Percentiles rank a stretch among this genome's conserved stretches.
Conservation (phyloP, 2,113 vertebrate genomes). For the Sorex fumeus region DNA sequence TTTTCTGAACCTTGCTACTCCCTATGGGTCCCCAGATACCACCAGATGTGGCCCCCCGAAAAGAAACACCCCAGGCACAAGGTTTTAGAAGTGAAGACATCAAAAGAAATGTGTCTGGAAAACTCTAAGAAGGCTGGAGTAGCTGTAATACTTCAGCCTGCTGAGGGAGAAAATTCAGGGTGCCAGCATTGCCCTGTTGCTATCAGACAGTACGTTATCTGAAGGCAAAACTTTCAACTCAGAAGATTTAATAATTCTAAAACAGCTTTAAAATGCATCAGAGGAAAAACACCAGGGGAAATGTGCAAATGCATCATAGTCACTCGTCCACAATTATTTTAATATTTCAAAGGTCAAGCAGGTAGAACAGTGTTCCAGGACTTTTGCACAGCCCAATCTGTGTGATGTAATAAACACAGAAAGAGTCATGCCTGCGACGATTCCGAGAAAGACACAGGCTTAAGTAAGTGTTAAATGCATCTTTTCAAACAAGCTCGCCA, state of each 20-base stretch:
- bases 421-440: background rate
- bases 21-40: too few relatives aligned
- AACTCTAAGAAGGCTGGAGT: background rate
- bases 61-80: background rate
- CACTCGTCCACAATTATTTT: background rate
- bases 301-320: background rate
- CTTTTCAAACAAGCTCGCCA: background rate
- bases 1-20: too few relatives aligned
- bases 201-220: constrained; percentile 24
- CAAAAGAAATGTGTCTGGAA: background rate
- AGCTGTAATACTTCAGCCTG: background rate
- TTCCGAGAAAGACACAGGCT: background rate
- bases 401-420: background rate
- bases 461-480: background rate
- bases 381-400: background rate
- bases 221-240: background rate
- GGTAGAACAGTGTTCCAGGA: background rate
- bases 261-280: background rate
- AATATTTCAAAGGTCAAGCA: constrained; percentile 6
- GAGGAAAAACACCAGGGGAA: background rate
- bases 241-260: constrained; percentile 30
- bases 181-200: background rate
- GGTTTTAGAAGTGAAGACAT: background rate
- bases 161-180: background rate
- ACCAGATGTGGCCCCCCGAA: too few relatives aligned